These are phyloP conservation scores for Isaurus tuberculatus DNA, from an alignment of 92 coral and sea anemone genomes.

Conservation along the genomic window DNA sequence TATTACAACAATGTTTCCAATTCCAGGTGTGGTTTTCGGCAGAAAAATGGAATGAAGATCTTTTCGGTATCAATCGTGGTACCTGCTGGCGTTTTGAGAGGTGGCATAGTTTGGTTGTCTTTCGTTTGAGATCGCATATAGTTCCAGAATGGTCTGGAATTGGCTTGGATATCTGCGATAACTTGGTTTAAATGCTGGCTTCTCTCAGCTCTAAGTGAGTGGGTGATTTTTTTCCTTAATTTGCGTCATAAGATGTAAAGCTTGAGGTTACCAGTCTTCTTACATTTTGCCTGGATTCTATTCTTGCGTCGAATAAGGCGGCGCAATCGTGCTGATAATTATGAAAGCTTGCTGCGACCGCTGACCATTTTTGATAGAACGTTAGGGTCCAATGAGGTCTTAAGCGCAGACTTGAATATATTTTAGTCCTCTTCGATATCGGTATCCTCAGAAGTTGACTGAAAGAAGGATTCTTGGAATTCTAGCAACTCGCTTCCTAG, in stretches of 20 bases:
- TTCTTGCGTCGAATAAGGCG: constrained; percentile 21
- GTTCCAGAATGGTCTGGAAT: constrained; percentile 22
- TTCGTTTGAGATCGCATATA: constrained; percentile 18
- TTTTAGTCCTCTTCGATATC: constrained; percentile 25
- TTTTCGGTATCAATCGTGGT: constrained; percentile 13
- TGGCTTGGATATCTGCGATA: constrained; percentile 27
- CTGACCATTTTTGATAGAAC: constrained; percentile 26
- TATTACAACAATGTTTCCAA: constrained; percentile 15
- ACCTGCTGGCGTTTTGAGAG: constrained; percentile 27
- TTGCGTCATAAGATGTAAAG: not conserved
- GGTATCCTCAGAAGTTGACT: constrained; percentile 19
- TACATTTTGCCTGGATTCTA: constrained; percentile 10
- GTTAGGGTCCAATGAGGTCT: constrained; percentile 21
- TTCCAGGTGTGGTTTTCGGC: constrained; percentile 13
- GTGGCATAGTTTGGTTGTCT: constrained; percentile 20
- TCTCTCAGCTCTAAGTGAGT: constrained; percentile 25
- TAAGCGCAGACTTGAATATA: constrained; percentile 24
- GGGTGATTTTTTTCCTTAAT: constrained; percentile 18
- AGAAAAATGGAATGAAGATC: constrained; percentile 23
- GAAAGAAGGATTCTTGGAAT: constrained; percentile 31
- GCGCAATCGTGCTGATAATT: constrained; percentile 12
- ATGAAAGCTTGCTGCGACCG: constrained; percentile 21
- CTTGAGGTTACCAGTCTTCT: constrained; percentile 4
- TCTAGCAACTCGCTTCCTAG: constrained; percentile 24
- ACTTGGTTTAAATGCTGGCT: constrained; percentile 21